phyloP scores from a whole-genome alignment of 2,797 vertebrate species.

The Hypotaenidia okinawae region DNA sequence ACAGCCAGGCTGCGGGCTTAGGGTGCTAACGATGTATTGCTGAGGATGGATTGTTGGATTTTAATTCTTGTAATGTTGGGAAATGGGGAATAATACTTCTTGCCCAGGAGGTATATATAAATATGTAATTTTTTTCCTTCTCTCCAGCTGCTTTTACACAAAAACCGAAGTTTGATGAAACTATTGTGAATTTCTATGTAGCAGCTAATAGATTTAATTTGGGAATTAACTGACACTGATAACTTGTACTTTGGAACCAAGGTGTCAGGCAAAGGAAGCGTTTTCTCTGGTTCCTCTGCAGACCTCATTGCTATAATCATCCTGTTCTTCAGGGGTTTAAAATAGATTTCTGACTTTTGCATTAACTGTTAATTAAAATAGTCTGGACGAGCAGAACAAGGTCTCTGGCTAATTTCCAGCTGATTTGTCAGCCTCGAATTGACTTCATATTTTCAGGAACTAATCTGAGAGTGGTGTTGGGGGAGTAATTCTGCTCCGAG shows the following conservation, averaged over 20 bases:
- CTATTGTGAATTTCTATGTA: neutral
- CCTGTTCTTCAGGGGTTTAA: neutral
- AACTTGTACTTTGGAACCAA: neutral
- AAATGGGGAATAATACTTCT: neutral
- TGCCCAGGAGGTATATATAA: neutral
- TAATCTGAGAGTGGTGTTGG: neutral
- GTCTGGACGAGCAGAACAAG: neutral
- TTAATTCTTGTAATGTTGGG: neutral
- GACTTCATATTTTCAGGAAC: slow-evolving; percentile 19
- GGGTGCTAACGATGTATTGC: neutral
- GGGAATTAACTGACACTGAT: neutral
- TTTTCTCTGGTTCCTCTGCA: neutral
- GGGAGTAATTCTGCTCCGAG: neutral
- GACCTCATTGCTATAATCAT: neutral
- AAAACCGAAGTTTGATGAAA: neutral
- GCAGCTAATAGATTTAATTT: neutral
- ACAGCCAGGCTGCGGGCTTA: neutral
- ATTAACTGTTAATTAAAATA: neutral
- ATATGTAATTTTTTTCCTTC: neutral
- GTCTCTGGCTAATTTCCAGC: slow-evolving; percentile 20
- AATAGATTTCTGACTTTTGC: neutral
- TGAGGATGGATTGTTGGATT: neutral
- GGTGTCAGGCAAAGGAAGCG: neutral
- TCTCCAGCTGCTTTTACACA: neutral
- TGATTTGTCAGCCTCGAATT: neutral